Evolutionary conservation across 2,888 invertebrate genomes (phyloP).

Genomic region (Blera fallax): DNA sequence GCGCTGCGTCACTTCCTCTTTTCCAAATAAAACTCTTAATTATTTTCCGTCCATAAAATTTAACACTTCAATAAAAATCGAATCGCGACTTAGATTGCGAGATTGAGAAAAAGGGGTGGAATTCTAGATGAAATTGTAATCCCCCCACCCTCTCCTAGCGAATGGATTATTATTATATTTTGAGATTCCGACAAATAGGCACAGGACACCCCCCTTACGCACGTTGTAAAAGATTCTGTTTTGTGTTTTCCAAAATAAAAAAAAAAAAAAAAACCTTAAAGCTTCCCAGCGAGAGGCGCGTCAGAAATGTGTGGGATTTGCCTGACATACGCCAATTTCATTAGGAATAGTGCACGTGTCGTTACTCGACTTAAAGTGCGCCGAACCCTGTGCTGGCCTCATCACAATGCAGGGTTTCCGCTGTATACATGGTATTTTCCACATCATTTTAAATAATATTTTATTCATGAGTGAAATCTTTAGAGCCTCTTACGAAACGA

Average conservation of each 20-base stretch:
- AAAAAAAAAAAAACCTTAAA: background rate
- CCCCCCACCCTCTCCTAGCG: background rate
- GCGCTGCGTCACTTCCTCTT: conserved; percentile 39
- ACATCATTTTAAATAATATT: conserved; percentile 68
- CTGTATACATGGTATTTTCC: conserved; percentile 52
- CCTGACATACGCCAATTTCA: conserved; percentile 62
- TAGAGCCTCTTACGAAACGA: conserved; percentile 58
- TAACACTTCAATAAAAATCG: conserved; percentile 72
- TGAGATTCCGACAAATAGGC: conserved; percentile 12
- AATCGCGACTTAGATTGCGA: conserved; percentile 43
- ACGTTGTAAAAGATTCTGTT: conserved; percentile 10
- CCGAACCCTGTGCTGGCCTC: conserved; percentile 33
- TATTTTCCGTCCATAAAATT: conserved; percentile 73
- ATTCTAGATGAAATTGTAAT: conserved; percentile 36
- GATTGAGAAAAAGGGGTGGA: conserved; percentile 39
- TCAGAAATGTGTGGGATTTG: conserved; percentile 45
- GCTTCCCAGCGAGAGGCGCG: background rate
- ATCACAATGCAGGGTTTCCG: background rate
- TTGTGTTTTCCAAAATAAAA: background rate
- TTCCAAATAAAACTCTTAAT: conserved; percentile 69
- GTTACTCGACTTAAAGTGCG: conserved; percentile 66
- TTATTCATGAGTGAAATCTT: conserved; percentile 71
- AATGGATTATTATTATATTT: conserved; percentile 34
- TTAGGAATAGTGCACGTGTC: conserved; percentile 67
- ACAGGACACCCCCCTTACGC: conserved; percentile 23